These are phyloP conservation scores for Agrotis puta DNA, from an alignment of 2,888 invertebrate genomes.

Conservation along the genomic window DNA sequence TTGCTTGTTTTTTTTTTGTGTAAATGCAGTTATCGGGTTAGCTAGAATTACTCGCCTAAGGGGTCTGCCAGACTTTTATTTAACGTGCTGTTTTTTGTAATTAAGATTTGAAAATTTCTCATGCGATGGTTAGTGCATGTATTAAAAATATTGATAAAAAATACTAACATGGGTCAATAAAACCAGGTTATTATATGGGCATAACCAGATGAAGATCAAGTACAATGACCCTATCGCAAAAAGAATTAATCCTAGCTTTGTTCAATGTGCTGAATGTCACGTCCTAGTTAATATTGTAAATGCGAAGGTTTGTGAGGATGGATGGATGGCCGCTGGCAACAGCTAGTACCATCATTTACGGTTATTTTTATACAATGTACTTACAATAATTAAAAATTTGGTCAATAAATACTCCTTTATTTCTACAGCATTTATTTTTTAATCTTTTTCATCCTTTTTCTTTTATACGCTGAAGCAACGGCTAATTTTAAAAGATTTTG, in stretches of 20 bases:
- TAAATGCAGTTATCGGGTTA: conserved; percentile 53
- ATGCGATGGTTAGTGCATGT: conserved; percentile 29
- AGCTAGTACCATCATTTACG: no score
- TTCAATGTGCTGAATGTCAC: no score
- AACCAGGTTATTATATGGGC: conserved; percentile 11
- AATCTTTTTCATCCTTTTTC: background rate
- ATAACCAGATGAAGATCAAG: conserved; percentile 1
- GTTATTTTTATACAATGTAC: no score
- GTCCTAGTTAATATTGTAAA: no score
- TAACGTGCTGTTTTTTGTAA: conserved; percentile 37
- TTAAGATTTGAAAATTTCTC: conserved; percentile 49
- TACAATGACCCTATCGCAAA: background rate
- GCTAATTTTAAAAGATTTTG: no score
- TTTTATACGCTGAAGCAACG: background rate
- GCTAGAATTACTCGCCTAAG: conserved; percentile 49
- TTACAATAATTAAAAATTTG: no score
- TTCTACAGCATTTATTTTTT: background rate
- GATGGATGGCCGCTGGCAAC: no score
- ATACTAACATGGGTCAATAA: conserved; percentile 5
- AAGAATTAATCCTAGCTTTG: background rate
- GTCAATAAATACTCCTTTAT: background rate
- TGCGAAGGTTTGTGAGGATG: no score
- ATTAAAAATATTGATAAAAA: conserved; percentile 31
- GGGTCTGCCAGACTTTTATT: conserved; percentile 34
- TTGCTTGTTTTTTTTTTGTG: conserved; percentile 30